Conservation (phyloP, 2,888 invertebrate species). For the Aethes cnicana region DNA sequence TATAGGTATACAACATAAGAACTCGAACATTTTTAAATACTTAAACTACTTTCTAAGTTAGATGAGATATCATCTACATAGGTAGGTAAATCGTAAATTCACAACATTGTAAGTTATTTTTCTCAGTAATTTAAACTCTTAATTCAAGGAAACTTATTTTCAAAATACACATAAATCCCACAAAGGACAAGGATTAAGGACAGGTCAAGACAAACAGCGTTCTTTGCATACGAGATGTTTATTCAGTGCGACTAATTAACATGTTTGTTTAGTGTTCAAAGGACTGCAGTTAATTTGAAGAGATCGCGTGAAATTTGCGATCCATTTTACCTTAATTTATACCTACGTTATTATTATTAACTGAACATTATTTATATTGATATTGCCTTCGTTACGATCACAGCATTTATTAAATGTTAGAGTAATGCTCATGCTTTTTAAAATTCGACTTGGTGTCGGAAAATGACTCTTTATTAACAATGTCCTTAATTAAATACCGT, state of each 20-base stretch:
- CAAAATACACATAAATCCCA: slow-evolving; percentile 6
- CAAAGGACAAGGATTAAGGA: slow-evolving; percentile 31
- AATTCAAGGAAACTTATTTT: too few species aligned
- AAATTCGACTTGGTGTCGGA: too few species aligned
- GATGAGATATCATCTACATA: too few species aligned
- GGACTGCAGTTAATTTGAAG: slow-evolving; percentile 15
- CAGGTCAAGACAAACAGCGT: slow-evolving; percentile 37
- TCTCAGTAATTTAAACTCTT: too few species aligned
- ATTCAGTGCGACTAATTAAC: slow-evolving; percentile 47
- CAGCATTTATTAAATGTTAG: not conserved
- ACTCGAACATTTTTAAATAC: too few species aligned
- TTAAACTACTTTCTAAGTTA: too few species aligned
- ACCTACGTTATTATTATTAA: too few species aligned
- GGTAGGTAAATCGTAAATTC: too few species aligned
- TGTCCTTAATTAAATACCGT: too few species aligned
- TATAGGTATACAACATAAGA: too few species aligned
- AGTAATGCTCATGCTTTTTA: not conserved
- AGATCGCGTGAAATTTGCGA: slow-evolving; percentile 10
- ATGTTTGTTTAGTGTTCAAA: slow-evolving; percentile 27
- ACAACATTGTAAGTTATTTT: too few species aligned
- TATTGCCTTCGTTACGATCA: not conserved
- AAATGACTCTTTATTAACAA: too few species aligned
- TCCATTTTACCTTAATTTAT: slow-evolving; percentile 2
- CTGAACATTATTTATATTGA: not conserved
- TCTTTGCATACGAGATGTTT: slow-evolving; percentile 46